Base-by-base conservation (phyloP, 2,797 vertebrate species). In the Anguilla pacifica region DNA sequence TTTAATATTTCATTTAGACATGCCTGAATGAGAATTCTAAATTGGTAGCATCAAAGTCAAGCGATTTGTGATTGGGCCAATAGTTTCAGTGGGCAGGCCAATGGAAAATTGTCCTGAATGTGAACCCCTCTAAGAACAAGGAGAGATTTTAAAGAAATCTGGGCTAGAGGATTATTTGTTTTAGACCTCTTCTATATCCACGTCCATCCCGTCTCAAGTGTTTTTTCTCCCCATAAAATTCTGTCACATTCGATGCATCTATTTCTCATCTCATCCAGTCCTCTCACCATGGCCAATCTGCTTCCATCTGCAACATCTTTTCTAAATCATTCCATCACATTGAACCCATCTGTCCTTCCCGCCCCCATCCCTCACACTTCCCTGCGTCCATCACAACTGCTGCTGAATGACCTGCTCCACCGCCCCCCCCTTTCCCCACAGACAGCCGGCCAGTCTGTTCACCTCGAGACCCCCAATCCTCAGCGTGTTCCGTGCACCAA, bases 211-310 rank as follows among this genome's bases (percentile, higher is more conserved):
- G 51, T 53, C 11, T 53, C 11, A 17, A 67, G 59, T 22, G 59
- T 64, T 64, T 64, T 64, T 64, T 53, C 51, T 25, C 6, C 59
- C 59, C 25, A n/a, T 70, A 28, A 28, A 70, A 70, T 70, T n/a
- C 59, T 64, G 25, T 67, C 64, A 67, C 64, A 67, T 70, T 28
- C n/a, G 64, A 70, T 70, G 64, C 64, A 70, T 77, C 72, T 39
- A 0, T 53, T 51, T 43, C 19, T 46, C 79, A 22, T 46, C 22
- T 53, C 79, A 17, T 25, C n/a, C 19, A 11, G 35, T 25, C 35
- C 22, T 22, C 6, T n/a, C 5, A 28, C 64, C 64, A 11, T n/a
- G 39, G 13, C 79, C 79, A 6, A 49, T 35, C 13, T 39, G 28
- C 43, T 19, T 53, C 43, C 43, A 28, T 53, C 64, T 39, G 72